Conservation (phyloP, 2,113 vertebrate genomes). For the Grammomys dolichurus region DNA sequence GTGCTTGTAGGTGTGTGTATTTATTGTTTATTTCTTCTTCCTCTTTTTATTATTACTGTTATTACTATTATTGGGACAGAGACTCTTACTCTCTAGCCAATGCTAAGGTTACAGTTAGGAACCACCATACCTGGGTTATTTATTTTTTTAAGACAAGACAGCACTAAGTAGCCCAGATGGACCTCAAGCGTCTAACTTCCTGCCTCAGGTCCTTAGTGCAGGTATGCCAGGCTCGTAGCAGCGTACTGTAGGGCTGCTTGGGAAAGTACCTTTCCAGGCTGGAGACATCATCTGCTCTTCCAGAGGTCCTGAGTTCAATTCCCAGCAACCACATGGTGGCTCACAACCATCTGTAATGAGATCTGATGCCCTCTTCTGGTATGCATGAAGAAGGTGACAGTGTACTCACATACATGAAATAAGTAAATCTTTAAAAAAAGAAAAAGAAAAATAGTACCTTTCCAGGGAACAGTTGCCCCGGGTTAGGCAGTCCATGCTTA, state of each 20-base stretch:
- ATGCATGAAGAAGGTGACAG: no score
- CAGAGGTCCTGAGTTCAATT: no score
- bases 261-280: not conserved
- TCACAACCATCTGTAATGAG: no score
- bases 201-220: no score
- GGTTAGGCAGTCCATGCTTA: not conserved
- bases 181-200: not conserved
- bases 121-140: not conserved
- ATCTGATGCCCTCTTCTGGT: no score
- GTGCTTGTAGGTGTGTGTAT: not conserved
- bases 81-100: not conserved
- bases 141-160: not conserved
- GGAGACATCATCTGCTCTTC: no score
- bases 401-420: no score
- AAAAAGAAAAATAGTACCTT: not conserved
- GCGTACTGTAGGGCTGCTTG: not conserved
- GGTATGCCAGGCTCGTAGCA: no score
- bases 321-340: no score
- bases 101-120: not conserved
- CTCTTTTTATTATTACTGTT: not conserved
- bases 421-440: no score
- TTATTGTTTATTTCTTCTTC: not conserved
- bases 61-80: not conserved
- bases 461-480: not conserved
- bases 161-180: no score